Base-by-base conservation (phyloP, 2,797 vertebrate genomes). In the Anguilla megastoma region DNA sequence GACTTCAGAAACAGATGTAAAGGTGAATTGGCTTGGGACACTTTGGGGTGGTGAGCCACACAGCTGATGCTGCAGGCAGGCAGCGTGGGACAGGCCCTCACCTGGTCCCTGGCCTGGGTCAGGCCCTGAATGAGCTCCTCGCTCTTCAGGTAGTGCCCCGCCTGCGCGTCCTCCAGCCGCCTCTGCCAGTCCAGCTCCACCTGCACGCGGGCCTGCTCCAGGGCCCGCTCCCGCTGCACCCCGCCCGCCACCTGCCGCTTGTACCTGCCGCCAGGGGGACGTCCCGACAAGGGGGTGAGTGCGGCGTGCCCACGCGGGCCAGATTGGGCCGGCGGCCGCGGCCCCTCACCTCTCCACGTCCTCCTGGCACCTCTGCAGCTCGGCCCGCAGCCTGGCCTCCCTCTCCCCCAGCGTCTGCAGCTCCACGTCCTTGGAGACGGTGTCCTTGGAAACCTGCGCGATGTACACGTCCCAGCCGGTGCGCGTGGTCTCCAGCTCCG, bases 111-210 rank as follows among this genome's bases (percentile, higher is more conserved):
- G 69, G 95, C 94, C 83, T 91, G 88, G 8, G 91, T 96, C 85
- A 97, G 90, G 21, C 93, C 94, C 89, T 95, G 94, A 87, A 96
- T 95, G 36, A 97, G 92, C 88, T 95, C 94, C 91, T 98, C 96
- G 0, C 95, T 96, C 87, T 90, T 93, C 36, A 94, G 93, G 93
- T 95, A 96, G 24, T 91, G 91, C 16, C 95, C 91, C 18, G 93
- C 93, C 92, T 95, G 96, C 0, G 92, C 41, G 4, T 95, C 89
- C 52, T 97, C 96, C 85, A 92, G 96, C 86, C 94, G 93, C 18
- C 88, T 94, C 92, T 97, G 96, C 96, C 97, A 97, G 90, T 97
- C 96, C 87, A 97, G 89, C 90, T 96, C 95, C 71, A 93, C 56
- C 93, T 97, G 97, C 10, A 95, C 94, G 88, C 93, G 93, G 3